Evolutionary conservation across 2,888 invertebrate genomes (phyloP).

Genomic region (Ophion costatus): DNA sequence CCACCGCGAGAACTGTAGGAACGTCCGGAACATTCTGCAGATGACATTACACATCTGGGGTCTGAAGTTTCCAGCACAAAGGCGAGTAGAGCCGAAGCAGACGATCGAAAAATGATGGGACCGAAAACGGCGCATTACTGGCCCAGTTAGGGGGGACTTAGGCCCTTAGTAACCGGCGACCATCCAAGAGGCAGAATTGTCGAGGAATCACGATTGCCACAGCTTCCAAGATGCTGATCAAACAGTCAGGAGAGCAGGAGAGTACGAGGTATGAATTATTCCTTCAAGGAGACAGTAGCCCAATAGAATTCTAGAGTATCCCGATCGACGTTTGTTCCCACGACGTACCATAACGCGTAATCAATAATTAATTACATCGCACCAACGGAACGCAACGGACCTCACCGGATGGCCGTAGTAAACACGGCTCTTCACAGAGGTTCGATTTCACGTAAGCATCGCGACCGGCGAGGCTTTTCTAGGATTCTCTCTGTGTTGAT

Average conservation of each 20-base stretch:
- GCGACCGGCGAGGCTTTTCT: constrained; percentile 20
- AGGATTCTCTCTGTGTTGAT: constrained; percentile 9
- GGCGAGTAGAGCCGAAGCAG: too few relatives aligned
- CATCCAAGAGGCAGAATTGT: neutral
- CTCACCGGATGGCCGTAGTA: neutral
- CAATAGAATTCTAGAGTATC: constrained; percentile 67
- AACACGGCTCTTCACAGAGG: neutral
- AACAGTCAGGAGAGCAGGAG: neutral
- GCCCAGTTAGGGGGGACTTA: neutral
- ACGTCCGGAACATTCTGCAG: neutral
- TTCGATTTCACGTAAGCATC: constrained; percentile 33
- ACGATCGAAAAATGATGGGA: neutral
- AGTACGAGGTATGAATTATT: constrained; percentile 75
- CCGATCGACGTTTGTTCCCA: constrained; percentile 71
- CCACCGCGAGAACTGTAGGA: neutral
- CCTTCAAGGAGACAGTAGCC: constrained; percentile 66
- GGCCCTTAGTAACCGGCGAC: neutral
- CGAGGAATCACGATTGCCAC: neutral
- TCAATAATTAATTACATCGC: constrained; percentile 77
- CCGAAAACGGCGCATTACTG: neutral
- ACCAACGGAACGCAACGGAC: constrained; percentile 2
- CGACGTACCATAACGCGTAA: constrained; percentile 76
- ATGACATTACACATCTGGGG: too few relatives aligned
- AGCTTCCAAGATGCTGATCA: neutral
- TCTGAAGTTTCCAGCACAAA: too few relatives aligned